phyloP scores from a whole-genome alignment of 2,888 invertebrate species.

The Polia nebulosa region DNA sequence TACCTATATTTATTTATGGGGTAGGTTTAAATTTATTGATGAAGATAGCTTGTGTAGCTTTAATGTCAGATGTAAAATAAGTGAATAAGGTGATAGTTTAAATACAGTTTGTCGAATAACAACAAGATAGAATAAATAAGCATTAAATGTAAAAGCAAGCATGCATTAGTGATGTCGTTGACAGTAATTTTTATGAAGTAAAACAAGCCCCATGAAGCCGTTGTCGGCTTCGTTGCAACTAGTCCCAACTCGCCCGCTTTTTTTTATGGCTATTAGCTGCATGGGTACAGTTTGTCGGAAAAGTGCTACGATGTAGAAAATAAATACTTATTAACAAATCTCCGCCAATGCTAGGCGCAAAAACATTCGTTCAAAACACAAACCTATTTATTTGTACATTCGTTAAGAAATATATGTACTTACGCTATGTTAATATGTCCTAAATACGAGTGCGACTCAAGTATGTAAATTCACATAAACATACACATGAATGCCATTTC shows the following conservation, averaged over 20 bases:
- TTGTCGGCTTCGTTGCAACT: too few relatives aligned
- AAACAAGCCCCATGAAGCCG: background rate
- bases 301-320: too few relatives aligned
- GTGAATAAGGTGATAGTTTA: background rate
- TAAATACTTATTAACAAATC: too few relatives aligned
- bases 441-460: conserved; percentile 39
- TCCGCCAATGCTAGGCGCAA: conserved; percentile 24
- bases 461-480: conserved; percentile 43
- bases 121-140: background rate
- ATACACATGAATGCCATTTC: conserved; percentile 37
- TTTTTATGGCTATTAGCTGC: too few relatives aligned
- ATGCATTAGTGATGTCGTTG: background rate
- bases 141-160: background rate
- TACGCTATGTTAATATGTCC: conserved; percentile 28
- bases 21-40: conserved; percentile 29
- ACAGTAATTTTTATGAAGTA: conserved; percentile 18
- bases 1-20: conserved; percentile 27
- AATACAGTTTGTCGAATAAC: background rate
- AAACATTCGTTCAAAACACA: conserved; percentile 19
- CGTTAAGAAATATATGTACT: conserved; percentile 37
- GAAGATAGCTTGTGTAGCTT: background rate
- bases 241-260: too few relatives aligned
- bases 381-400: conserved; percentile 42
- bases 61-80: conserved; percentile 1
- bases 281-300: too few relatives aligned